Evolutionary conservation across 2,797 vertebrate genomes (phyloP).

Genomic region (Thamnophis elegans): DNA sequence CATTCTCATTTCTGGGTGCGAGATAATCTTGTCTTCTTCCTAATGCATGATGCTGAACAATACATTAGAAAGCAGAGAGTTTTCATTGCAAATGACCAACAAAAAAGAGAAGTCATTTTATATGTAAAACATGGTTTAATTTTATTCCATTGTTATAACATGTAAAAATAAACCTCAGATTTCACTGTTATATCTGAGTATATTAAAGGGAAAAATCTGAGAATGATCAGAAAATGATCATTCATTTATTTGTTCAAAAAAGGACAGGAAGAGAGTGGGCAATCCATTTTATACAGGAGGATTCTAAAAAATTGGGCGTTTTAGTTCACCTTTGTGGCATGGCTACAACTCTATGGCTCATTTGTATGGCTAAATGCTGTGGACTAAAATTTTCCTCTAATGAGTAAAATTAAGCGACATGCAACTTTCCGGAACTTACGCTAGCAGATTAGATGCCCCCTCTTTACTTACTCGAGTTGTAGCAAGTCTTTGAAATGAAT

Average conservation of each 20-base stretch:
- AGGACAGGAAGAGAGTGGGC: background rate
- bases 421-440: background rate
- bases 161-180: background rate
- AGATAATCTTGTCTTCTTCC: background rate
- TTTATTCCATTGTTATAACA: background rate
- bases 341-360: background rate
- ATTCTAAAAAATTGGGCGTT: background rate
- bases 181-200: background rate
- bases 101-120: background rate
- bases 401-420: background rate
- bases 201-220: background rate
- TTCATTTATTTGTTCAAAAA: background rate
- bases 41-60: background rate
- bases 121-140: background rate
- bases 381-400: background rate
- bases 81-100: background rate
- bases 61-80: background rate
- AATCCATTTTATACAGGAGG: background rate
- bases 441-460: background rate
- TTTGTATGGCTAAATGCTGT: background rate
- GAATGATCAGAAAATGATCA: background rate
- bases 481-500: slow-evolving; percentile 98
- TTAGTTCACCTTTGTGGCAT: background rate
- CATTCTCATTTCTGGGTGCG: background rate
- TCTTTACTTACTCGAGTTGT: slow-evolving; percentile 89